Evolutionary conservation across 2,888 invertebrate genomes (phyloP).

Genomic region (Drosophila infuscata): DNA sequence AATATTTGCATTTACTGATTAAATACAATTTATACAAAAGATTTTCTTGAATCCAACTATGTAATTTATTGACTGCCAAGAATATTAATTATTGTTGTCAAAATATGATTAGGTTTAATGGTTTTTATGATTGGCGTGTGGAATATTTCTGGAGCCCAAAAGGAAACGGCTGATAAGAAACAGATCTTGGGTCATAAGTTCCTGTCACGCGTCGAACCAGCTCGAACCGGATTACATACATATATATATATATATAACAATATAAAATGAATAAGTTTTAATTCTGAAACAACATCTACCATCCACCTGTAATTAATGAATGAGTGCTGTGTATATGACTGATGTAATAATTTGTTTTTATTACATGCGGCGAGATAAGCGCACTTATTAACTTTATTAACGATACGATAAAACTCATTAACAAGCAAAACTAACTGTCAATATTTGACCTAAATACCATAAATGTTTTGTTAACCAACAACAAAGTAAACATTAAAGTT

Average conservation of each 20-base stretch:
- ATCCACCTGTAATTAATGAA: constrained; percentile 6
- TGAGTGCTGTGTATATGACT: constrained; percentile 32
- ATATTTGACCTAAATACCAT: constrained; percentile 67
- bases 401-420: constrained; percentile 59
- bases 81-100: background rate
- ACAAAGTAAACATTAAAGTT: constrained; percentile 54
- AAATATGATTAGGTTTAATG: constrained; percentile 14
- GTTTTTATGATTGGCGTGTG: constrained; percentile 3
- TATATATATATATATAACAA: no score
- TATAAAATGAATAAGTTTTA: constrained; percentile 10
- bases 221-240: constrained; percentile 22
- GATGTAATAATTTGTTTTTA: constrained; percentile 75
- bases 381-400: constrained; percentile 67
- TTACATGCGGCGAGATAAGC: constrained; percentile 63
- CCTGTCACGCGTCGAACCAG: background rate
- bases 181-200: constrained; percentile 33
- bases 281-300: constrained; percentile 10
- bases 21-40: background rate
- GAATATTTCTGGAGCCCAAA: constrained; percentile 46
- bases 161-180: constrained; percentile 34
- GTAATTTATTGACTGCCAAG: background rate
- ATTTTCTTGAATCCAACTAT: background rate
- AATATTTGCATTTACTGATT: background rate
- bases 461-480: constrained; percentile 7
- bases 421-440: constrained; percentile 46